Base-by-base conservation (phyloP, 2,888 invertebrate species). In the Octodonta nipae region DNA sequence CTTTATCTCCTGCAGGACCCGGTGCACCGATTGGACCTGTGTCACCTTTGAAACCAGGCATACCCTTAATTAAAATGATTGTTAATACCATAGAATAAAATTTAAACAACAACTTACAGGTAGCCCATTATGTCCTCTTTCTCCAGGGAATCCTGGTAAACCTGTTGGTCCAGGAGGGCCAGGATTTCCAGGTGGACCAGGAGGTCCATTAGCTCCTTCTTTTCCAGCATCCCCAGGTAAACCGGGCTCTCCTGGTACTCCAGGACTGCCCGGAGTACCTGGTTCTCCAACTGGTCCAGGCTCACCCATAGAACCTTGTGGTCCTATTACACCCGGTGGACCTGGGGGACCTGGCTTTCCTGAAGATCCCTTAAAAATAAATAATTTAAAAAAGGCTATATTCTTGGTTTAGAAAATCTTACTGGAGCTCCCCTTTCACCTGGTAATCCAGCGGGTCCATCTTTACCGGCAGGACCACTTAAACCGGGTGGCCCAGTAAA, bases 341-440 rank as follows among this genome's bases (percentile, higher is more conserved):
- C 83, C 83, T 13, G 70, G 55, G 27, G 71, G 63, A 8, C 84
- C 85, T 1, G 68, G 63, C 30, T 73, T 68, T 3, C 85, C 86
- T n/a, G 73, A n/a, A n/a, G 22, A 10, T 22, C 22, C 2, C 22
- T 11, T 11, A 10, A 4, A 22, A 22, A 22, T 22, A n/a, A 22
- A 3, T n/a, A 10, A 10, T 22, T 22, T 22, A 22, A 34, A 17
- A 6, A 15, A 5, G 12, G 6, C n/a, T 5, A 2, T 34, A 7
- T 32, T 28, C 25, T 29, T 3, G 11, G 17, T 20, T 17, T 13
- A 13, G 24, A 26, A 33, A n/a, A 13, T 32, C 64, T 60, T 66
- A 84, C 85, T 46, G 78, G 74, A 30, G 82, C 76, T 28, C 87
- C 87, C 50, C 86, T 58, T 58, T 79, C 79, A 22, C 80, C 79